These are phyloP conservation scores for Iguana delicatissima DNA, from an alignment of 2,797 vertebrate genomes.

Conservation along the genomic window DNA sequence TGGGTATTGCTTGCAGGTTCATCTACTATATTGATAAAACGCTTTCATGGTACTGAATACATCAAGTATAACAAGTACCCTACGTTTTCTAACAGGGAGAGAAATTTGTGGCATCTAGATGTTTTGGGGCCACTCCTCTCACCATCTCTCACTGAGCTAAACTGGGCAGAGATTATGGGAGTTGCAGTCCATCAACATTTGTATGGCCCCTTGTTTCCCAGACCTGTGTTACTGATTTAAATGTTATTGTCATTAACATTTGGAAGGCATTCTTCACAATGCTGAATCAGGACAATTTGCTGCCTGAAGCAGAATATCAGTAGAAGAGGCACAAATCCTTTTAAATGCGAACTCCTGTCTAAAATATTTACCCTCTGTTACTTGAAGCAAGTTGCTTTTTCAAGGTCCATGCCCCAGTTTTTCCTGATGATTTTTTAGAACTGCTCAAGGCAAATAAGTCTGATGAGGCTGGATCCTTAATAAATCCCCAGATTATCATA, in stretches of 20 bases:
- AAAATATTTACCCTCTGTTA: background rate
- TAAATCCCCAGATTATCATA: background rate
- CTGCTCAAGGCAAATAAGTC: too few species aligned
- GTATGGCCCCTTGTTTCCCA: background rate
- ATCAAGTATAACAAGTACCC: background rate
- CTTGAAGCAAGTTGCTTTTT: background rate
- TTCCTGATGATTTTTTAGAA: background rate
- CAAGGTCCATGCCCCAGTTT: background rate
- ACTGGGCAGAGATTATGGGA: background rate
- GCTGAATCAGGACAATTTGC: background rate
- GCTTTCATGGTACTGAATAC: background rate
- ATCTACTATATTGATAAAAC: background rate
- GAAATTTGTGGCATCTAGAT: background rate
- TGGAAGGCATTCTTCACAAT: background rate
- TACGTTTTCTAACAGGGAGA: background rate
- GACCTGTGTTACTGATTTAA: too few species aligned
- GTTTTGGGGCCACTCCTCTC: background rate
- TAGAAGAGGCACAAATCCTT: background rate
- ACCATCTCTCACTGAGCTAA: background rate
- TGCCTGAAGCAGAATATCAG: background rate
- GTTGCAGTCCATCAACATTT: background rate
- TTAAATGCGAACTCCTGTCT: too few species aligned
- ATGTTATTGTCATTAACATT: background rate
- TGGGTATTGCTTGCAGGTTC: background rate
- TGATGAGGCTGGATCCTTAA: background rate